These are phyloP conservation scores for Drosophila kurseongensis DNA, from an alignment of 1,140 invertebrate species.

Conservation along the genomic window DNA sequence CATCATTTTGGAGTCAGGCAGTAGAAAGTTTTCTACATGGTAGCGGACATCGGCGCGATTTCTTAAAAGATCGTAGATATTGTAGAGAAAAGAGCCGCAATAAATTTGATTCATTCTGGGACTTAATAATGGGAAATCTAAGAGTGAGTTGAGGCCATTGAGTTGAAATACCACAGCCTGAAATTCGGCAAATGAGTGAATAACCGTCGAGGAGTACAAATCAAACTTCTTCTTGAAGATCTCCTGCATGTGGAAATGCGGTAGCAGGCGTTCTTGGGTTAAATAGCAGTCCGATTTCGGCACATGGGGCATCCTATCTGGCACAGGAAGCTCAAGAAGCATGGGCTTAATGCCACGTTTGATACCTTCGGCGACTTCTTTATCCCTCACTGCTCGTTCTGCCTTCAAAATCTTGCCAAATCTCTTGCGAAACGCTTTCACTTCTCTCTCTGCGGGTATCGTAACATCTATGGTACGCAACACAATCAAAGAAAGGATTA, in stretches of 20 bases:
- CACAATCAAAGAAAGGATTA: constrained; percentile 87
- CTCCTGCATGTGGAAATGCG: constrained; percentile 88
- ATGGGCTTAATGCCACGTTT: constrained; percentile 59
- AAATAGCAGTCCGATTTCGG: constrained; percentile 87
- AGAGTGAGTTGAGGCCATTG: constrained; percentile 88
- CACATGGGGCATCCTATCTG: constrained; percentile 85
- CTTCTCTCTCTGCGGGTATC: constrained; percentile 86
- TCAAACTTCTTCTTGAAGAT: constrained; percentile 87
- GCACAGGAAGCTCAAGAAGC: constrained; percentile 63
- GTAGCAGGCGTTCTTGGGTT: constrained; percentile 87
- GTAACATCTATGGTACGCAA: constrained; percentile 87
- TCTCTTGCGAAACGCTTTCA: constrained; percentile 83
- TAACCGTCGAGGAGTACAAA: constrained; percentile 86
- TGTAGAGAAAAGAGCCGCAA: constrained; percentile 91
- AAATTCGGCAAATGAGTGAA: constrained; percentile 90
- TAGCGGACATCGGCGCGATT: constrained; percentile 85
- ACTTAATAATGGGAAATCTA: constrained; percentile 86
- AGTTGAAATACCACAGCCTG: constrained; percentile 88
- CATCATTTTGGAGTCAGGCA: constrained; percentile 85
- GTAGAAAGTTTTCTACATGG: constrained; percentile 86
- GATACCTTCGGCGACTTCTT: constrained; percentile 46
- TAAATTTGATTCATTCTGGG: constrained; percentile 87
- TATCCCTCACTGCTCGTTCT: constrained; percentile 62
- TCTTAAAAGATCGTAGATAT: constrained; percentile 87
- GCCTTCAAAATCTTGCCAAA: constrained; percentile 73